phyloP scores from a whole-genome alignment of 2,113 vertebrate species.

The Hucho hucho region DNA sequence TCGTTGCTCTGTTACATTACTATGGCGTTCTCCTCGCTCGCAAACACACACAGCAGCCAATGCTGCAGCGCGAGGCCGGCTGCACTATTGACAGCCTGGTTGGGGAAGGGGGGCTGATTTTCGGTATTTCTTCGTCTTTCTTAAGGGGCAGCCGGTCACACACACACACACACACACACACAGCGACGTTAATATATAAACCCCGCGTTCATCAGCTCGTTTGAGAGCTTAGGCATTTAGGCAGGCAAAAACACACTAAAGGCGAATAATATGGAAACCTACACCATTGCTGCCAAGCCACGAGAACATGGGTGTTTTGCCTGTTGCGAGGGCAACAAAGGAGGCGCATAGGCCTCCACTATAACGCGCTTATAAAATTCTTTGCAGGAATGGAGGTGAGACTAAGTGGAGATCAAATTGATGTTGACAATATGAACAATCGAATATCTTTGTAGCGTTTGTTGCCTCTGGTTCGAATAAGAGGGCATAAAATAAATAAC shows the following conservation, averaged over 20 bases:
- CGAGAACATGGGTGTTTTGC: not conserved
- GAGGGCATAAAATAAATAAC: constrained; percentile 26
- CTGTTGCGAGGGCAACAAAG: not conserved
- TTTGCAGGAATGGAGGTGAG: constrained; percentile 4
- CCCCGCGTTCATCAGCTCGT: constrained; percentile 23
- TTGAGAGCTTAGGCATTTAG: constrained; percentile 11
- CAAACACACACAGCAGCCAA: constrained; percentile 39
- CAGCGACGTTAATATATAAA: constrained; percentile 69
- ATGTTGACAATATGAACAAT: constrained; percentile 45
- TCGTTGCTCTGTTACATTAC: constrained; percentile 85
- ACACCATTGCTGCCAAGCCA: not conserved
- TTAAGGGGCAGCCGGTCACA: not conserved
- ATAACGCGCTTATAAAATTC: constrained; percentile 5
- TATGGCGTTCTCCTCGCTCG: constrained; percentile 66
- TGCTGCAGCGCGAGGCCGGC: not conserved
- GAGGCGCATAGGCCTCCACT: not conserved
- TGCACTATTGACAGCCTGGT: not conserved
- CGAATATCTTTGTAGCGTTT: constrained; percentile 32
- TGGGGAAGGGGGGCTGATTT: not conserved
- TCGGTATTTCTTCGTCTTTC: not conserved
- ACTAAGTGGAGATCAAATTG: constrained; percentile 35
- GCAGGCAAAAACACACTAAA: constrained; percentile 17
- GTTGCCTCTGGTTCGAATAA: constrained; percentile 26
- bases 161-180: constrained; percentile 20
- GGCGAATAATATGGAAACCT: not conserved